Percentiles rank a stretch among this genome's conserved stretches.
These are phyloP conservation scores for Bursaphelenchus okinawaensis DNA, from an alignment of 2,888 invertebrate species.

Conservation along the genomic window DNA sequence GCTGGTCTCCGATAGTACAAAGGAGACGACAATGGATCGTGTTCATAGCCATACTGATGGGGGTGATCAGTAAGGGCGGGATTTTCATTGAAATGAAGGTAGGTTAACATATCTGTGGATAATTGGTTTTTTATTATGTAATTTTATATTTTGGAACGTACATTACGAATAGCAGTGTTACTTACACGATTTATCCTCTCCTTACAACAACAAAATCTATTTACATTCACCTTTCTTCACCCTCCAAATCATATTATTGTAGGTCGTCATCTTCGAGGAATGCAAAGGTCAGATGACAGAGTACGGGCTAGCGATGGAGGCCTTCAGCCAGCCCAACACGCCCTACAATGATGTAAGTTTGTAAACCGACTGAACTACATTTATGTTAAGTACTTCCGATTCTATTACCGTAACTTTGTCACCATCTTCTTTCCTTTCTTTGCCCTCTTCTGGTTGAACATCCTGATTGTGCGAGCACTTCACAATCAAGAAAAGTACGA, in stretches of 20 bases:
- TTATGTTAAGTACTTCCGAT: slow-evolving; percentile 26
- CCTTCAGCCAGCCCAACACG: slow-evolving; percentile 41
- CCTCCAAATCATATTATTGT: not conserved
- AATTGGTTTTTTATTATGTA: no score
- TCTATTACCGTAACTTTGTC: slow-evolving; percentile 53
- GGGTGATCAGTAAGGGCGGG: slow-evolving; percentile 46
- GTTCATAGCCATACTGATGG: slow-evolving; percentile 40
- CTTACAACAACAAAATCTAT: no score
- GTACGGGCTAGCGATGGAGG: slow-evolving; percentile 28
- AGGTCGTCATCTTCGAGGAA: slow-evolving; percentile 33
- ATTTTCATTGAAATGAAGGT: slow-evolving; percentile 51
- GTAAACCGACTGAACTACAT: not conserved
- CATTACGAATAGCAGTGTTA: no score
- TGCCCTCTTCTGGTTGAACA: slow-evolving; percentile 45
- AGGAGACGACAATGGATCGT: slow-evolving; percentile 33
- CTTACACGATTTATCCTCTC: no score
- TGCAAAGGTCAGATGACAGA: slow-evolving; percentile 44
- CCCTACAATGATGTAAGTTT: slow-evolving; percentile 36
- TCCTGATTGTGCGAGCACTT: slow-evolving; percentile 41
- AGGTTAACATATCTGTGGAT: slow-evolving; percentile 1
- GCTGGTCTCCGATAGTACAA: slow-evolving; percentile 35
- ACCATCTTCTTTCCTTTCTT: slow-evolving; percentile 55
- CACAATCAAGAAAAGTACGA: slow-evolving; percentile 28
- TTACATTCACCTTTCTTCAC: not conserved
- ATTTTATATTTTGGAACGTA: no score